phyloP scores from a whole-genome alignment of 2,797 vertebrate species.

The Numenius phaeopus region DNA sequence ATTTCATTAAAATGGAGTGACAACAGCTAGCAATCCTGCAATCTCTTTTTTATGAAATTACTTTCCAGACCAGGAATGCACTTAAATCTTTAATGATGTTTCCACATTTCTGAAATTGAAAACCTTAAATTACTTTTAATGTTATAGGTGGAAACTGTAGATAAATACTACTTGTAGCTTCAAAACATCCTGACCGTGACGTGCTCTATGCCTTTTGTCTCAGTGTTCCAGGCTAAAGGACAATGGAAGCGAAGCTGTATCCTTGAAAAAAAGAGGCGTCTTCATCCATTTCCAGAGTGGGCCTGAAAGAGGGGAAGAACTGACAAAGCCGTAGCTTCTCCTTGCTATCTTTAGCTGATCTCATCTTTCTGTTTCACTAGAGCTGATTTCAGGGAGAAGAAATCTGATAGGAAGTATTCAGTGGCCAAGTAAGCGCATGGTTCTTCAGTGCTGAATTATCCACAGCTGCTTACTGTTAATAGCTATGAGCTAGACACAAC shows the following conservation, averaged over 20 bases:
- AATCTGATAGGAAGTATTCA: slow-evolving; percentile 48
- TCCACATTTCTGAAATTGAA: not conserved
- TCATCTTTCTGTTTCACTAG: not conserved
- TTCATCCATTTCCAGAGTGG: not conserved
- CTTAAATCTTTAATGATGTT: slow-evolving; percentile 10
- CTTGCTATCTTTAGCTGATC: not conserved
- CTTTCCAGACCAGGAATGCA: not conserved
- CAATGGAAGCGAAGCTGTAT: not conserved
- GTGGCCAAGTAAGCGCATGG: not conserved
- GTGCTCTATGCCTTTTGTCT: not conserved
- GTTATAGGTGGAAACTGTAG: not conserved
- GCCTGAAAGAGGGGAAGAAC: not conserved
- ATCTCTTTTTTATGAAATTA: slow-evolving; percentile 1
- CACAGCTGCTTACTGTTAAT: slow-evolving; percentile 34
- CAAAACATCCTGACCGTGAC: not conserved
- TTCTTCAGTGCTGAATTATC: slow-evolving; percentile 31
- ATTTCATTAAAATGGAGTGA: not conserved
- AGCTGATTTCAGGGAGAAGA: slow-evolving; percentile 33
- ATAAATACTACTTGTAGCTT: not conserved
- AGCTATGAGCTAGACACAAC: not conserved
- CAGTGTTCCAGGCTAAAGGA: not conserved
- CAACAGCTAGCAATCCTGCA: not conserved
- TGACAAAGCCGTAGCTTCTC: not conserved
- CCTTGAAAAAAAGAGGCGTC: not conserved
- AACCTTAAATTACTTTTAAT: not conserved